A percentile compares a stretch with the other conserved stretches of the same genome.
Evolutionary conservation across 1,140 invertebrate species (phyloP).

Genomic region (Hylyphantes graminicola): DNA sequence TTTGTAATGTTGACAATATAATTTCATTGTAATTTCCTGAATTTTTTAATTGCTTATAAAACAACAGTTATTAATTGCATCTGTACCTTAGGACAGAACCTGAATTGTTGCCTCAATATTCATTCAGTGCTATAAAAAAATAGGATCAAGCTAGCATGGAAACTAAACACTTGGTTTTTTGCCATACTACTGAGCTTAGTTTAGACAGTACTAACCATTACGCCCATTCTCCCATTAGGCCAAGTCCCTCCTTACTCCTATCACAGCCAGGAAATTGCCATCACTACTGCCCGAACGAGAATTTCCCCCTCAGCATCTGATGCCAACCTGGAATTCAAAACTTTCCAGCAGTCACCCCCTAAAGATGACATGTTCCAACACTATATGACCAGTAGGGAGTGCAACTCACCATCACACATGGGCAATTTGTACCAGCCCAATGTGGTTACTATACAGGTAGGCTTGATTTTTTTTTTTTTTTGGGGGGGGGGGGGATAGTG

Average conservation of each 20-base stretch:
- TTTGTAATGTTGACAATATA: too few relatives aligned
- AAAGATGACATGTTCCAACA: slow-evolving; percentile 47
- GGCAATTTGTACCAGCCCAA: slow-evolving; percentile 54
- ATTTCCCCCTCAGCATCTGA: slow-evolving; percentile 40
- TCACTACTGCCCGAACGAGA: slow-evolving; percentile 38
- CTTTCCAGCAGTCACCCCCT: slow-evolving; percentile 60
- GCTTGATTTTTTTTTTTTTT: not conserved
- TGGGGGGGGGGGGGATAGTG: not conserved
- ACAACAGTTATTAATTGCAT: too few relatives aligned
- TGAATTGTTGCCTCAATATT: too few relatives aligned
- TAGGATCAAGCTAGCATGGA: too few relatives aligned
- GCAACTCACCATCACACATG: slow-evolving; percentile 52
- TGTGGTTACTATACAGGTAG: slow-evolving; percentile 57
- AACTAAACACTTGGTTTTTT: too few relatives aligned
- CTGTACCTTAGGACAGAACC: too few relatives aligned
- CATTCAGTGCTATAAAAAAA: too few relatives aligned
- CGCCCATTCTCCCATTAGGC: not conserved
- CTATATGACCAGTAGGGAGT: slow-evolving; percentile 41
- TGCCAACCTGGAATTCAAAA: slow-evolving; percentile 53
- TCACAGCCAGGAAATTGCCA: slow-evolving; percentile 60
- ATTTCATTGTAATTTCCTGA: too few relatives aligned
- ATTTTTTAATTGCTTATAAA: too few relatives aligned
- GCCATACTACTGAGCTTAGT: too few relatives aligned
- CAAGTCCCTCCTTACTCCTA: slow-evolving; percentile 51
- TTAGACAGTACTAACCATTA: too few relatives aligned